These are phyloP conservation scores for Drosophila parthenogenetica DNA, from an alignment of 2,888 invertebrate genomes.

Conservation along the genomic window DNA sequence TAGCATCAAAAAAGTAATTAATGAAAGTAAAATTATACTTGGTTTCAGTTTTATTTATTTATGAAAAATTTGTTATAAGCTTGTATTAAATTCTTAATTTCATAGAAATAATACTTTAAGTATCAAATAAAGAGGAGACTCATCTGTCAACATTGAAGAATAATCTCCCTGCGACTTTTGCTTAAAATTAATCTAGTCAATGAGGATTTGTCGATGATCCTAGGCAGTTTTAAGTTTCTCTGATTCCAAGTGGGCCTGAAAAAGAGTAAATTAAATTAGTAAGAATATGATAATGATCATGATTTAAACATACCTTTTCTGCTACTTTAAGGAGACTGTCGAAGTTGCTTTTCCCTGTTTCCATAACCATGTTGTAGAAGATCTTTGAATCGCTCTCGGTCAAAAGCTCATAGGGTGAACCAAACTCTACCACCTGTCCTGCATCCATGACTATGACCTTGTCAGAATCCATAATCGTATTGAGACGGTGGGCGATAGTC, in stretches of 20 bases:
- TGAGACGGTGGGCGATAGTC: constrained; percentile 95
- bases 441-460: constrained; percentile 89
- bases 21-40: not conserved
- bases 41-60: constrained; percentile 1
- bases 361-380: constrained; percentile 87
- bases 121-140: constrained; percentile 37
- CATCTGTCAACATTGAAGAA: constrained; percentile 5
- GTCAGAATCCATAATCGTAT: constrained; percentile 90
- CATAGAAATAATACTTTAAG: constrained; percentile 64
- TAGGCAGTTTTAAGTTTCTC: constrained; percentile 59
- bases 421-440: constrained; percentile 89
- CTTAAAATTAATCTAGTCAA: constrained; percentile 8
- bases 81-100: constrained; percentile 33
- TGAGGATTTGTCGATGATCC: constrained; percentile 10
- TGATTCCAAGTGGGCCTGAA: constrained; percentile 48
- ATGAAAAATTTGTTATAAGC: constrained; percentile 4
- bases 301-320: constrained; percentile 83
- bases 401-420: constrained; percentile 88
- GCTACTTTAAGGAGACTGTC: constrained; percentile 88
- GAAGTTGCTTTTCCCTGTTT: constrained; percentile 88
- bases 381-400: constrained; percentile 85
- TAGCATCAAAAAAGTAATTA: not conserved
- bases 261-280: not conserved
- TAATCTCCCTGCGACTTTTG: not conserved
- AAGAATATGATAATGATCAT: too few relatives aligned